Percentiles rank a stretch among this genome's conserved stretches.
phyloP scores from a whole-genome alignment of 2,797 vertebrate species.

The Smutsia gigantea region DNA sequence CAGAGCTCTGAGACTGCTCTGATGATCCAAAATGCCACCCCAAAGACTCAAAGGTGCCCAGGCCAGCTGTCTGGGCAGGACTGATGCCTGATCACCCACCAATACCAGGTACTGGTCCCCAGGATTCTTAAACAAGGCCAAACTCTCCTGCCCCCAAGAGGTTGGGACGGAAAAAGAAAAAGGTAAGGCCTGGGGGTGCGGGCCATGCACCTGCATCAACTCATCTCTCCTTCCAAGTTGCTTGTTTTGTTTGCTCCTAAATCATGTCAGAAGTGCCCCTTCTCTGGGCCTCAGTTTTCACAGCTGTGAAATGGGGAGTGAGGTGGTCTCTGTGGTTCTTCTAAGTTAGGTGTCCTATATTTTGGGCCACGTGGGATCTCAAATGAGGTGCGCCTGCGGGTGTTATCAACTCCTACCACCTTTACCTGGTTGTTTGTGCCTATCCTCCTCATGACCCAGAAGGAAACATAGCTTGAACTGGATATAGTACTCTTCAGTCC shows the following conservation, averaged over 20 bases:
- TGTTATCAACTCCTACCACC: no score
- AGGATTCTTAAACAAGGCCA: slow-evolving; percentile 4
- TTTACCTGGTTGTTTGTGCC: neutral
- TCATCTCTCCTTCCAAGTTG: neutral
- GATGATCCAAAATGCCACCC: neutral
- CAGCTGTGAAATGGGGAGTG: neutral
- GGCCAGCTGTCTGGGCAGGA: neutral
- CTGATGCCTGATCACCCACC: neutral
- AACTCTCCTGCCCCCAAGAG: neutral
- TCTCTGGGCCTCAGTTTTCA: neutral
- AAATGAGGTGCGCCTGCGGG: neutral
- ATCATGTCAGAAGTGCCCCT: neutral
- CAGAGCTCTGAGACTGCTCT: neutral
- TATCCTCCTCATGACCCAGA: neutral
- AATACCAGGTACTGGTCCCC: neutral
- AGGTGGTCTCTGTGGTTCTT: neutral
- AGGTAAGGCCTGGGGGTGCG: slow-evolving; percentile 41
- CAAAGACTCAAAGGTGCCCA: neutral
- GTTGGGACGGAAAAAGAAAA: slow-evolving; percentile 55
- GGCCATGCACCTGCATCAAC: fast-evolving
- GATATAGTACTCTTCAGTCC: neutral
- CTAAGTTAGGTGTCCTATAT: neutral
- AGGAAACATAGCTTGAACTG: neutral
- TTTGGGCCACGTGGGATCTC: fast-evolving
- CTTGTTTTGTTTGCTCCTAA: neutral